Evolutionary conservation across 1,140 invertebrate genomes (phyloP), one percentile per base, ranked within the genome.

Genomic region (Belonocnema kinseyi): DNA sequence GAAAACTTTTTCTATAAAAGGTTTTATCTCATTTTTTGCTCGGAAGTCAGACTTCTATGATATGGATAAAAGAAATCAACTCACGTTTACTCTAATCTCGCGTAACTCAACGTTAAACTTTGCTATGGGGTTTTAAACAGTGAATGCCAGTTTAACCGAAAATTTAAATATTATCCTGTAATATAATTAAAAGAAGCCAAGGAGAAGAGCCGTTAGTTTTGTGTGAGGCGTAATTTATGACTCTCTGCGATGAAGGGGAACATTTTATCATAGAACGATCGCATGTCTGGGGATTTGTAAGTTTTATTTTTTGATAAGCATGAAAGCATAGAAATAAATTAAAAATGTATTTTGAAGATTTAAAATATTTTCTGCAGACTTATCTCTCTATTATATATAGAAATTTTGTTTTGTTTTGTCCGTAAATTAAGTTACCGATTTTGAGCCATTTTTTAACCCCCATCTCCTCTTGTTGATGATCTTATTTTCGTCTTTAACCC

Each of bases 1-100:
- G n/a, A 26, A 75, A 82, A 82, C 76, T 82, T 80, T 80, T 40
- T 75, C 78, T 76, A 82, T 80, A 82, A 80, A 82, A 70, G 74
- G 33, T 50, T 17, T n/a, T 73, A 16, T n/a, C 52, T 40, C 70
- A 26, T 54, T 46, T 13, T 5, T 26, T 26, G 17, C 17, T 19
- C 50, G 14, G 13, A n/a, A 33, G 33, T 66, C 19, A 54, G 53
- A 54, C 53, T 54, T 40, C 58, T 61, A 58, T 58, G 58, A 40
- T 61, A 61, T 12, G 56, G 4, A 66, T 66, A 61, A 21, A 61
- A 61, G 16, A 66, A 66, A 66, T 40, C 33, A 40, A 66, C 61
- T 61, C 33, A 66, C 56, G 19, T 21, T 26, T 13, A 26, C 53
- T 54, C n/a, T 19, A 54, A 54, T 54, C 53, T 54, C n/a, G n/a